Conservation (phyloP, 1,140 invertebrate genomes). For the Phortica variegata region DNA sequence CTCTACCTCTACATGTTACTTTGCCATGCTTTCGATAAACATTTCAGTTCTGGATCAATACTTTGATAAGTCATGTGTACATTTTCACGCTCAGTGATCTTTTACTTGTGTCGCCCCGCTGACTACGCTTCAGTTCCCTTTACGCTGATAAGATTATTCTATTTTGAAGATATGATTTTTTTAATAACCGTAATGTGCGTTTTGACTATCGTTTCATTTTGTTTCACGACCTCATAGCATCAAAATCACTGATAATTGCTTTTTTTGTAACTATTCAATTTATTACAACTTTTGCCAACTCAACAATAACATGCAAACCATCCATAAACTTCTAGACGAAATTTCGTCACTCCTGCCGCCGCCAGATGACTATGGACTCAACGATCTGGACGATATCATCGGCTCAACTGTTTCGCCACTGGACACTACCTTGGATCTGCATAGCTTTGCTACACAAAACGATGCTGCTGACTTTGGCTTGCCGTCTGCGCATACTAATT, state of each 20-base stretch:
- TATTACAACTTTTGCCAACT: background rate
- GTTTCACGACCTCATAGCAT: background rate
- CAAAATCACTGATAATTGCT: background rate
- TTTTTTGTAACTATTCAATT: constrained; percentile 1
- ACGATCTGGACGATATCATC: constrained; percentile 37
- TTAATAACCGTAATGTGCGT: background rate
- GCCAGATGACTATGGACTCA: constrained; percentile 26
- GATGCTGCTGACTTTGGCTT: constrained; percentile 4
- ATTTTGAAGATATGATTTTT: background rate
- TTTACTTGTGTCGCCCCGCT: background rate
- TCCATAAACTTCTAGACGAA: constrained; percentile 29
- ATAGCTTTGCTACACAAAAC: constrained; percentile 6
- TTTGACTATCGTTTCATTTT: too few relatives aligned
- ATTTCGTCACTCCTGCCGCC: constrained; percentile 30
- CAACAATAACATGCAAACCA: background rate
- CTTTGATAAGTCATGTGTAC: background rate
- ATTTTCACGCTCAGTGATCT: background rate
- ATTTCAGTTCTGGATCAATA: background rate
- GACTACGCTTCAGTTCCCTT: too few relatives aligned
- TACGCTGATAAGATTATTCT: background rate
- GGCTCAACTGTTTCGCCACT: constrained; percentile 26
- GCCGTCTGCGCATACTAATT: background rate
- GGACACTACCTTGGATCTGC: constrained; percentile 32
- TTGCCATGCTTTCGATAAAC: background rate
- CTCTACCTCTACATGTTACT: background rate